Evolutionary conservation across 2,797 vertebrate species (phyloP).

Genomic region (Macrochelys suwanniensis): DNA sequence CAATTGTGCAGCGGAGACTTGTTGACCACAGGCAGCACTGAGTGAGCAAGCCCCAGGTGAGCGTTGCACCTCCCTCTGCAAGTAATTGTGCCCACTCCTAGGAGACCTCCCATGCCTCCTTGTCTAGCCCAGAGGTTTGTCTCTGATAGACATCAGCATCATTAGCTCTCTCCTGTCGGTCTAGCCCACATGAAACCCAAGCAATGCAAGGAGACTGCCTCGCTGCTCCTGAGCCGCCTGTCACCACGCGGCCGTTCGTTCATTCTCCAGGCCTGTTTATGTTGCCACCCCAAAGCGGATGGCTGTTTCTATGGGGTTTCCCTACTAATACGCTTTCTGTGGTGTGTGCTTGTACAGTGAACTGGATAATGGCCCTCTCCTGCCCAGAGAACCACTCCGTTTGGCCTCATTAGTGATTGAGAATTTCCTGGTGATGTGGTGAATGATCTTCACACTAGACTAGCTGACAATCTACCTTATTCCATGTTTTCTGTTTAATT

Average conservation of each 20-base stretch:
- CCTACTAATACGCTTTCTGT: neutral
- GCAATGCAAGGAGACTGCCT: neutral
- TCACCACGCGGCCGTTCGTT: neutral
- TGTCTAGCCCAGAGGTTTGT: too few relatives aligned
- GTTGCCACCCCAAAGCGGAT: neutral
- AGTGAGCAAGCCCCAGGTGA: neutral
- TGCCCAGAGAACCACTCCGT: neutral
- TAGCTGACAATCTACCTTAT: conserved; percentile 29
- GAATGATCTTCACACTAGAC: neutral
- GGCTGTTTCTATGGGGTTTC: neutral
- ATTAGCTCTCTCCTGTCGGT: neutral
- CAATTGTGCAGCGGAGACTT: rapidly evolving
- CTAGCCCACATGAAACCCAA: neutral
- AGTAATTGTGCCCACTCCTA: too few relatives aligned
- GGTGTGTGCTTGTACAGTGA: rapidly evolving
- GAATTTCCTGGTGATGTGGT: conserved; percentile 60
- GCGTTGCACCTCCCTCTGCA: too few relatives aligned
- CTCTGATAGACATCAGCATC: neutral
- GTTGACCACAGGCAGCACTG: too few relatives aligned
- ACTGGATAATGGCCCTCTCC: neutral
- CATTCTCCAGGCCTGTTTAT: neutral
- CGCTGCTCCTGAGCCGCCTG: neutral
- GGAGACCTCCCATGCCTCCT: too few relatives aligned
- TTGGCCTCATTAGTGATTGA: conserved; percentile 47
- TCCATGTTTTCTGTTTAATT: conserved; percentile 61